Conservation (phyloP, 2,113 vertebrate genomes). For the Hassar affinis region DNA sequence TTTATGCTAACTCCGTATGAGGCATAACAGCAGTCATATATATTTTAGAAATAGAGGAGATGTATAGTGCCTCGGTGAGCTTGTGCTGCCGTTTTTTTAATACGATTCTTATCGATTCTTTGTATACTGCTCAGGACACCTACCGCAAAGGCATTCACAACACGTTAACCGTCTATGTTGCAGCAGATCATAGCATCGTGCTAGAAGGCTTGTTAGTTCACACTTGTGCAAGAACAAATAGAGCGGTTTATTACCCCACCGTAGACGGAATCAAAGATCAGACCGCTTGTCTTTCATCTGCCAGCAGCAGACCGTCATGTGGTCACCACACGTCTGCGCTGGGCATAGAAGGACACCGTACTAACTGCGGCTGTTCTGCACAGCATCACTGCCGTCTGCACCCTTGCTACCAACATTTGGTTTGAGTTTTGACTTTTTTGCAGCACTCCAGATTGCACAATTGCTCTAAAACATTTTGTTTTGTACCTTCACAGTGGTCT, state of each 20-base stretch:
- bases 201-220: slow-evolving; percentile 34
- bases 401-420: neutral
- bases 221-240: slow-evolving; percentile 46
- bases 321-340: slow-evolving; percentile 38
- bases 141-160: neutral
- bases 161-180: neutral
- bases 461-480: neutral
- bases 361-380: neutral
- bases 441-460: neutral
- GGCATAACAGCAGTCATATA: slow-evolving; percentile 1
- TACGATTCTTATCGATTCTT: slow-evolving; percentile 39
- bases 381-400: slow-evolving; percentile 25
- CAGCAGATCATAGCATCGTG: neutral
- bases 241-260: slow-evolving; percentile 30
- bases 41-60: slow-evolving; percentile 15
- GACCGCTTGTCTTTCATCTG: slow-evolving; percentile 39
- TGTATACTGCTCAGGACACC: slow-evolving; percentile 32
- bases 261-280: slow-evolving; percentile 25
- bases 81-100: slow-evolving; percentile 30
- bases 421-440: slow-evolving; percentile 3
- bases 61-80: neutral
- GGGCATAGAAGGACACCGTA: slow-evolving; percentile 15
- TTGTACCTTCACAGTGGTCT: neutral
- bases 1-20: neutral
- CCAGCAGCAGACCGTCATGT: slow-evolving; percentile 32